Percentiles rank a stretch among this genome's conserved stretches.
These are phyloP conservation scores for Cetoscarus ocellatus DNA, from an alignment of 2,797 vertebrate genomes.

Conservation along the genomic window DNA sequence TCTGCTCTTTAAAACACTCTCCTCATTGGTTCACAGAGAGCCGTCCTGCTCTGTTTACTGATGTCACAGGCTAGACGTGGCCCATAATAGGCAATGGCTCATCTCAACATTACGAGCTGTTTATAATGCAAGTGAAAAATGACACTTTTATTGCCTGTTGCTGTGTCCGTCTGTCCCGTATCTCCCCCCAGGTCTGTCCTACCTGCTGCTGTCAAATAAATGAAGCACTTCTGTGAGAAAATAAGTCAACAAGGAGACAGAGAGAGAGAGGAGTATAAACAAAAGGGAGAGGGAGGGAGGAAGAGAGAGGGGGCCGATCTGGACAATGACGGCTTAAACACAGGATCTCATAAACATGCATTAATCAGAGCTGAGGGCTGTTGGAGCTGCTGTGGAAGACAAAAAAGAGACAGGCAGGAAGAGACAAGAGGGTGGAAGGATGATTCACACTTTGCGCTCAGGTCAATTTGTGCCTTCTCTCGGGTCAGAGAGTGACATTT, in stretches of 20 bases:
- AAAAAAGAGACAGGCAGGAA: constrained; percentile 29
- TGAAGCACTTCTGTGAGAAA: constrained; percentile 40
- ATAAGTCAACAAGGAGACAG: constrained; percentile 48
- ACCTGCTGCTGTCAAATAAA: constrained; percentile 55
- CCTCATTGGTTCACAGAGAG: constrained; percentile 50
- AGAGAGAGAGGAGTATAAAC: constrained; percentile 27
- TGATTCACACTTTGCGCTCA: constrained; percentile 39
- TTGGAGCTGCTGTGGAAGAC: constrained; percentile 36
- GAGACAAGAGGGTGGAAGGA: constrained; percentile 4
- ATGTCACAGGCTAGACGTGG: constrained; percentile 68
- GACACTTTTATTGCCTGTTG: constrained; percentile 77
- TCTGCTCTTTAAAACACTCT: constrained; percentile 71
- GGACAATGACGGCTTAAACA: constrained; percentile 67
- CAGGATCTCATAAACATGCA: constrained; percentile 74
- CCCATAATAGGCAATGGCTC: constrained; percentile 86
- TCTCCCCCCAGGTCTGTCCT: constrained; percentile 36
- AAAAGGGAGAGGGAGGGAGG: constrained; percentile 1
- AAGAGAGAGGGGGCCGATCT: constrained; percentile 19
- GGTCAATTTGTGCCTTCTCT: constrained; percentile 27
- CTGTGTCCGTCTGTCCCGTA: constrained; percentile 55
- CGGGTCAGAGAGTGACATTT: constrained; percentile 1
- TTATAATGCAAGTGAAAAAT: constrained; percentile 78
- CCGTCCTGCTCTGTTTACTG: constrained; percentile 69
- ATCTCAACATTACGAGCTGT: constrained; percentile 79
- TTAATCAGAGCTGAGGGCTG: constrained; percentile 69